Evolutionary conservation across 2,888 invertebrate genomes (phyloP), one percentile per base, ranked within the genome.

Genomic region (Gymnoscelis rufifasciata): DNA sequence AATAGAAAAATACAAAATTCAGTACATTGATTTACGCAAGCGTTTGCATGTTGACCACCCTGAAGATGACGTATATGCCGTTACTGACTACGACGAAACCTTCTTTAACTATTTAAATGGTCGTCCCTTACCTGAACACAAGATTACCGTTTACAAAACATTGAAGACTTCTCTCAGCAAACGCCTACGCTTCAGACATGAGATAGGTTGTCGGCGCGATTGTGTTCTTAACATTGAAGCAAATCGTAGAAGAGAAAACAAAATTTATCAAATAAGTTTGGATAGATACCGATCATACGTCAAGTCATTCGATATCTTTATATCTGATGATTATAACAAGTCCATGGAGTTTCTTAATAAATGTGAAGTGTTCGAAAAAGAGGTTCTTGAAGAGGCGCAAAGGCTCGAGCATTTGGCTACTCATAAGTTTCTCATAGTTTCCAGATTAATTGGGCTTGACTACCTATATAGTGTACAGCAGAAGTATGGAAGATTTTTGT

Each of bases 401-500:
- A 83, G 89, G 50, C 74, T 88, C 50, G 78, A 89, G 61, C 64
- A 74, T 54, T 64, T 90, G 13, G 87, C 89, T 0, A 60, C 59
- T 42, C 62, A 78, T 56, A 70, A 71, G 41, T 86, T 83, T 50
- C 69, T 68, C 11, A 71, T 74, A 15, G 76, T 65, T 30, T 83
- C 87, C n/a, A 74, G 69, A 52, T 78, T 93, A 13, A 89, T 92
- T 49, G 87, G 89, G 14, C 79, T 92, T 43, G 92, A 92, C 59
- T 92, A 92, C 60, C 87, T 86, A 54, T 93, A 92, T 87, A 71
- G 89, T 38, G 75, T 89, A 35, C 90, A 90, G 46, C 92, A 91
- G 66, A 90, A 91, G 71, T 93, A 92, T 68, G 92, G 92, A 41
- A 88, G 90, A 59, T 93, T 93, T 76, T 75, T 93, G n/a, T 91